These are phyloP conservation scores for Drosophila prosaltans DNA, from an alignment of 1,140 invertebrate species.

Conservation along the genomic window DNA sequence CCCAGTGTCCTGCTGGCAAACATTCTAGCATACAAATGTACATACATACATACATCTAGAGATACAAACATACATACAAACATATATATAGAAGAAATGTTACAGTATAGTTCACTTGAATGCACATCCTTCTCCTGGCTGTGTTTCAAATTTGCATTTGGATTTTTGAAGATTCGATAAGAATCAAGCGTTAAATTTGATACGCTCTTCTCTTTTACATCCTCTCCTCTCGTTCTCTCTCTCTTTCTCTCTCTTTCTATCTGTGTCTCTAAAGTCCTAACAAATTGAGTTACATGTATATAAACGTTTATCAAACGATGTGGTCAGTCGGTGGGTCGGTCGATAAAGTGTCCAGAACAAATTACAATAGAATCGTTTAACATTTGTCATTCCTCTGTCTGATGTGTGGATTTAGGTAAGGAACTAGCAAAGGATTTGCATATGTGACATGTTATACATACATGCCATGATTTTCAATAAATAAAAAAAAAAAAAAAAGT, in stretches of 20 bases:
- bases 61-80: not conserved
- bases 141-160: constrained; percentile 38
- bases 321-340: constrained; percentile 2
- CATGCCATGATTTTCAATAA: not conserved
- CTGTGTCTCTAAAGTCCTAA: constrained; percentile 33
- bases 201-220: constrained; percentile 30
- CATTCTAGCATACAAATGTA: not conserved
- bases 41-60: not conserved
- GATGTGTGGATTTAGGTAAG: constrained; percentile 7
- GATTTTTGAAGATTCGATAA: constrained; percentile 32
- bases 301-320: constrained; percentile 69
- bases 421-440: not conserved
- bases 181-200: constrained; percentile 53
- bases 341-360: constrained; percentile 38
- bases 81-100: not conserved
- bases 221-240: not conserved
- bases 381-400: constrained; percentile 45
- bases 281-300: constrained; percentile 77
- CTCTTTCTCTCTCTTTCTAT: not conserved
- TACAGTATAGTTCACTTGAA: not conserved
- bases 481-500: not conserved
- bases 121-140: constrained; percentile 13
- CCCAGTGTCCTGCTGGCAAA: constrained; percentile 16
- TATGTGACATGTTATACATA: not conserved
- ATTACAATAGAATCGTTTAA: constrained; percentile 45